Evolutionary conservation across 1,140 invertebrate genomes (phyloP), one percentile per base, ranked within the genome.

Genomic region (Drosophila dunni): DNA sequence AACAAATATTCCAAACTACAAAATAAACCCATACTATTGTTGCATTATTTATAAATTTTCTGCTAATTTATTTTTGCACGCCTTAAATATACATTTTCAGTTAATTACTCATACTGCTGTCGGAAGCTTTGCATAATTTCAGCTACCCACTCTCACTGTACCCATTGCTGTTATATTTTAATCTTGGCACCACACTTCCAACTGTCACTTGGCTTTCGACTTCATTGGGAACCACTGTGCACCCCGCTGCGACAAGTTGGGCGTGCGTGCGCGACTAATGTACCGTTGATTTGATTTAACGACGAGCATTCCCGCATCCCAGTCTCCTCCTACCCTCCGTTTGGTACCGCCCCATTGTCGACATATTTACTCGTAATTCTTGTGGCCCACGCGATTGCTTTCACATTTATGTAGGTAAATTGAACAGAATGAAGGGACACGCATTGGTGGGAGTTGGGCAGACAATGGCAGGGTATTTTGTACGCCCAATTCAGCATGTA

Each of bases 221-320:
- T 17, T 38, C 5, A 7, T 17, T 54, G 13, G 7, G 38, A 33
- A 10, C 56, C 64, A 61, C 57, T 56, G 70, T 56, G 24, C 33
- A 20, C 33, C 29, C 48, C 29, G 3, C 7, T 24, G 13, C 15
- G 29, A 29, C 42, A 7, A 29, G 15, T 13, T 17, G 40, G 48
- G 64, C 50, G 44, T 68, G 57, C 57, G 29, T 60, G 50, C n/a
- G 29, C 45, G 67, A 63, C 62, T 84, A 85, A 84, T 84, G 77
- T 79, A 76, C 44, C 83, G 64, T 69, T 79, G 79, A 85, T 85
- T 85, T 86, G 79, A 85, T 85, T 85, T 85, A 72, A 79, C 76
- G 64, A 85, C 56, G 53, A 66, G 48, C 17, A 20, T 20, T 20
- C 17, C 1, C 17, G 17, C 17, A 20, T 0, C 17, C 17, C n/a